Conservation (phyloP, 2,888 invertebrate species). For the Uropetala carovei region DNA sequence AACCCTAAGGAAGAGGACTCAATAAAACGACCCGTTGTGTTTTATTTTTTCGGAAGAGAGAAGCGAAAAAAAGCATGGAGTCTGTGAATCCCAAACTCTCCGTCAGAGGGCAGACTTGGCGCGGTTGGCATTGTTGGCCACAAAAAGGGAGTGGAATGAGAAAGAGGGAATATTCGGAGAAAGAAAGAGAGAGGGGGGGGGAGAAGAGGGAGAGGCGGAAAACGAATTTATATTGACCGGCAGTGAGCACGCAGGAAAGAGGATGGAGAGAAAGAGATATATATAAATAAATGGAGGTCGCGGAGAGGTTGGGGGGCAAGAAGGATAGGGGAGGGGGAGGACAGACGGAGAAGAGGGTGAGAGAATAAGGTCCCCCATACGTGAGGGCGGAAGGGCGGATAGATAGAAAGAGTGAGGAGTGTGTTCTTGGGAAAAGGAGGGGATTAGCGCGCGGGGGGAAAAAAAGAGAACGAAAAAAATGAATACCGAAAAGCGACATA, state of each 20-base stretch:
- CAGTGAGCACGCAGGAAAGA: neutral
- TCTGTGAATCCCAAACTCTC: neutral
- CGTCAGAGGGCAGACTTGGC: neutral
- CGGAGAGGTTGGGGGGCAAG: neutral
- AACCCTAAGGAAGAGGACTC: neutral
- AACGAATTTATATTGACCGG: slow-evolving; percentile 28
- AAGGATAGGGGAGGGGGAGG: neutral
- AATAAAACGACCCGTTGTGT: neutral
- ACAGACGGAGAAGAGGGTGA: neutral
- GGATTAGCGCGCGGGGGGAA: neutral
- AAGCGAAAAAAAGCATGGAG: neutral
- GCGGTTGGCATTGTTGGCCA: neutral
- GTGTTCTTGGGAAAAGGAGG: neutral
- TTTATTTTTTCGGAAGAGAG: neutral
- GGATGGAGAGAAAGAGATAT: slow-evolving; percentile 19
- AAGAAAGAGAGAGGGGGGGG: neutral
- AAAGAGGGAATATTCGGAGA: neutral
- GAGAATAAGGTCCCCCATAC: neutral
- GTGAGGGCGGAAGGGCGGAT: neutral
- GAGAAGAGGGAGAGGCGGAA: neutral
- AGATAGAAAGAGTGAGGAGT: neutral
- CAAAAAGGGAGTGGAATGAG: neutral
- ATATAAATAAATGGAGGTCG: neutral
- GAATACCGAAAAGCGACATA: slow-evolving; percentile 9
- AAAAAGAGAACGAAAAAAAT: neutral